Evolutionary conservation across 2,113 vertebrate genomes (phyloP).

Genomic region (Oncorhynchus mykiss): DNA sequence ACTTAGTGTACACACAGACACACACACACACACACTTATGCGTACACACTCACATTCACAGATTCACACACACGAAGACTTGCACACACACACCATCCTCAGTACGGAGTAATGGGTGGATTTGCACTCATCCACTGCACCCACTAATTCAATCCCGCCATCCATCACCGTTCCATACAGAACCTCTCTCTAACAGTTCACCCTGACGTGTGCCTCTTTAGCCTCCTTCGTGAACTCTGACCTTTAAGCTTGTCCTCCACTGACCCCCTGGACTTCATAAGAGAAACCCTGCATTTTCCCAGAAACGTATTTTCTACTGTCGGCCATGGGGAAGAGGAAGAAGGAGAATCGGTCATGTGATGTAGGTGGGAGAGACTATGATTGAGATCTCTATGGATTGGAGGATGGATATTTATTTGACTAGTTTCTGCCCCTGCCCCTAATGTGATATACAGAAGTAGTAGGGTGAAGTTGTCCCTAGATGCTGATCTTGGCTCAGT

Average conservation of each 20-base stretch:
- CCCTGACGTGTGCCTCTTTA: background rate
- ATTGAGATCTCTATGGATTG: background rate
- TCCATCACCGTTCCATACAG: constrained; percentile 38
- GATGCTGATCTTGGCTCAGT: background rate
- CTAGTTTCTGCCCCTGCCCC: background rate
- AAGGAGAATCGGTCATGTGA: background rate
- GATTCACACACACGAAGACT: constrained; percentile 26
- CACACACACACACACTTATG: background rate
- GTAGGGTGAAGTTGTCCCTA: no score
- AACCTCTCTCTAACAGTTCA: constrained; percentile 20
- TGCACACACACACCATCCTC: constrained; percentile 2
- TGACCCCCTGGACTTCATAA: background rate
- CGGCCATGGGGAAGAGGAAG: background rate
- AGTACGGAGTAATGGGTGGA: constrained; percentile 9
- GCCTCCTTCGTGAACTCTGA: constrained; percentile 5
- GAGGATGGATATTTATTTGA: background rate
- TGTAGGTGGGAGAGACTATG: background rate
- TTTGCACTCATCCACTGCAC: constrained; percentile 33
- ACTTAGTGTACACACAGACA: background rate
- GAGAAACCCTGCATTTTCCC: background rate
- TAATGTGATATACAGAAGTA: background rate
- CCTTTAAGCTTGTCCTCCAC: background rate
- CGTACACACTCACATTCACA: background rate
- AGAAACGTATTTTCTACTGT: background rate
- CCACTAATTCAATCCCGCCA: constrained; percentile 16